Base-by-base conservation (phyloP, 2,797 vertebrate species). In the Danionella dracula region DNA sequence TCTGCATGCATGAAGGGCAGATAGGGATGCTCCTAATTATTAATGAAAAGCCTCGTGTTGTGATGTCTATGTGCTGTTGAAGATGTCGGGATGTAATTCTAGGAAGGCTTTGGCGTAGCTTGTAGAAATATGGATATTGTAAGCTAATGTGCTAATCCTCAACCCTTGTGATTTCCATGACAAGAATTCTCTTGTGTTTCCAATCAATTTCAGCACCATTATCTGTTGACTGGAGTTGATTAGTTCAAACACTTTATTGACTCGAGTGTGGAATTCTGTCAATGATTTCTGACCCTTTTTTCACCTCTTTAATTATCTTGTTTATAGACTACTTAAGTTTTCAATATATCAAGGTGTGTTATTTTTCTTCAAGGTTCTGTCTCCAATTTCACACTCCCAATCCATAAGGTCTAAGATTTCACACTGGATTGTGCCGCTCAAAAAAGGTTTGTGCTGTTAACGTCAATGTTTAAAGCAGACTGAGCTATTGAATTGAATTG, bases 11-110 rank as follows among this genome's bases (percentile, higher is more conserved):
- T 66, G 53, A 66, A 66, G 53, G 53, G 53, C 53, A 57, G 34
- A 48, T 66, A 66, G 34, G 42, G 51, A 48, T 48, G 53, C 53
- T 66, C 40, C 31, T 31, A 66, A 66, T 57, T 56, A 57, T 66
- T 56, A 40, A 66, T 66, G 44, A 66, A 49, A 35, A 57, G 32
- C 42, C 13, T 29, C 27, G 17, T 23, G 53, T 5, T 66, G 20
- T 40, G 11, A 66, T 56, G 56, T 38, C 56, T 38, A 46, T 57
- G 46, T 37, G 9, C 31, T 53, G 32, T 44, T 35, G 40, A 31
- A 15, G 19, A 19, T 51, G 23, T 11, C 11, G 15, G 40, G 23
- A 31, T 50, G 12, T 4, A n/a, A 16, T 40, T 19, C 38, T 13
- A 61, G 3, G 15, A 49, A 16, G 20, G 20, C 13, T 62, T 61